A percentile compares a stretch with the other conserved stretches of the same genome.
phyloP scores from a whole-genome alignment of 2,797 vertebrate species.

The Chlorospingus flavigularis region DNA sequence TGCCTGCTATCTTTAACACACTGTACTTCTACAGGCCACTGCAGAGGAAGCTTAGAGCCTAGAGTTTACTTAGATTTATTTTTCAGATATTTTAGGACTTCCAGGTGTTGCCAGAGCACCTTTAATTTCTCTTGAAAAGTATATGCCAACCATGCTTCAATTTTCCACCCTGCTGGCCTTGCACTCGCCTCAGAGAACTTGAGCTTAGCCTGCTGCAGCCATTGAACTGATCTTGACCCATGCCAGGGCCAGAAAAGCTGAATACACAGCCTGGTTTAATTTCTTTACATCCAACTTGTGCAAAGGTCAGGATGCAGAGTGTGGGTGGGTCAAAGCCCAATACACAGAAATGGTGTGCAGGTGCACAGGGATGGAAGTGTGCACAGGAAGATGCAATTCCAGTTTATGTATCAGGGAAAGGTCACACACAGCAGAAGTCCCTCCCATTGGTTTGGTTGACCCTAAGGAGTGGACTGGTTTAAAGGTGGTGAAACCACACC shows the following conservation, averaged over 20 bases:
- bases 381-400: neutral
- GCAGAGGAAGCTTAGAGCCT: neutral
- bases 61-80: neutral
- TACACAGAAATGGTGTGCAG: fast-evolving
- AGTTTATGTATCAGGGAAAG: neutral
- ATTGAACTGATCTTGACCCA: neutral
- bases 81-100: neutral
- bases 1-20: neutral
- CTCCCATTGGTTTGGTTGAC: neutral
- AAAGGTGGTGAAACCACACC: neutral
- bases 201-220: neutral
- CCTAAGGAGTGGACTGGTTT: neutral
- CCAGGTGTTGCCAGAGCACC: neutral
- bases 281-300: neutral
- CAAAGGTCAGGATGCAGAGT: neutral
- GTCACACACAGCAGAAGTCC: neutral
- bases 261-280: neutral
- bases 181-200: neutral
- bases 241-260: neutral
- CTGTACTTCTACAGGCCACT: neutral
- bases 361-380: neutral
- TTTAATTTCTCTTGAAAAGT: neutral
- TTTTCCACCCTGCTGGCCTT: neutral
- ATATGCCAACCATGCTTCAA: neutral
- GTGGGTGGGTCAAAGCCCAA: neutral